Conservation (phyloP, 2,797 vertebrate genomes). For the Microhierax caerulescens region DNA sequence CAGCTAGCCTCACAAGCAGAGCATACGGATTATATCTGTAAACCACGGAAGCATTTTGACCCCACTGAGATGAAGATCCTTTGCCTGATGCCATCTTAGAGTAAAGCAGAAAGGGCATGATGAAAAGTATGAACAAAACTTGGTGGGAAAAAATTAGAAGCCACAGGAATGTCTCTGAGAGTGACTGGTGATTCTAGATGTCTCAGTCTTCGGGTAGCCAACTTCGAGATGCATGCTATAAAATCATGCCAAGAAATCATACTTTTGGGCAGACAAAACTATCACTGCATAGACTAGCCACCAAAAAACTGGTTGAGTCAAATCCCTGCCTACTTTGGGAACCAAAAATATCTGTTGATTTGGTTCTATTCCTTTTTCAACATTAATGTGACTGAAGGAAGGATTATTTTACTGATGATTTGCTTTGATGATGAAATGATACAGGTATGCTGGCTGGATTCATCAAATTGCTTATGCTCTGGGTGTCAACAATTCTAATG, state of each 20-base stretch:
- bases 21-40: not conserved
- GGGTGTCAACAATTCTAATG: not conserved
- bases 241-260: not conserved
- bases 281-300: not conserved
- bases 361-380: not conserved
- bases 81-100: not conserved
- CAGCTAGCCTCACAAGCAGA: fast-evolving
- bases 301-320: not conserved
- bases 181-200: not conserved
- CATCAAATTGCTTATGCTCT: not conserved
- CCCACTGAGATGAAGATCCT: fast-evolving
- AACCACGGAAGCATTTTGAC: not conserved
- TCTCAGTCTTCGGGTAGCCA: not conserved
- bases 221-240: not conserved
- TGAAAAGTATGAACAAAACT: not conserved
- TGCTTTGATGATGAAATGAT: not conserved
- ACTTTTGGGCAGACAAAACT: not conserved
- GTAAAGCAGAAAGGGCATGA: not conserved
- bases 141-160: not conserved
- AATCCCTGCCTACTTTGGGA: not conserved
- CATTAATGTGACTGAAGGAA: not conserved
- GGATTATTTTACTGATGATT: not conserved
- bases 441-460: not conserved
- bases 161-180: not conserved
- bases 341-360: not conserved